Conservation (phyloP, 1,140 invertebrate species). For the Drosophila kikkawai region DNA sequence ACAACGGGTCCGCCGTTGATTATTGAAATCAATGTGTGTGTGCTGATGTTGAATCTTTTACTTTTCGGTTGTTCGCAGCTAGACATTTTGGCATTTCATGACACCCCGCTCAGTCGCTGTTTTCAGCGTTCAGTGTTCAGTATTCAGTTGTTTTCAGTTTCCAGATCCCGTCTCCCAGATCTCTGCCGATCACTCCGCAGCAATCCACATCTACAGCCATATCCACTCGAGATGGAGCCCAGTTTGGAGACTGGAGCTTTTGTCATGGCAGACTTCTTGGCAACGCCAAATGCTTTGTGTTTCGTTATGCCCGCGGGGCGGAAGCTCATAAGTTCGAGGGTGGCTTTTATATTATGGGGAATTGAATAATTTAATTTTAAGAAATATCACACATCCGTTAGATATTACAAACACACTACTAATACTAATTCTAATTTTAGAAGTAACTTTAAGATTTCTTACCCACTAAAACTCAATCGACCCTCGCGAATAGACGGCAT, state of each 20-base stretch:
- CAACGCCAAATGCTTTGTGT: conserved; percentile 79
- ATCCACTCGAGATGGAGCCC: conserved; percentile 18
- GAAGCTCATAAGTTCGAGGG: conserved; percentile 68
- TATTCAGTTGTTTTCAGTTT: conserved; percentile 30
- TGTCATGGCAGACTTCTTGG: conserved; percentile 82
- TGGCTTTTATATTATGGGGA: conserved; percentile 12
- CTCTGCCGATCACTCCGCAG: conserved; percentile 20
- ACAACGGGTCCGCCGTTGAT: conserved; percentile 62
- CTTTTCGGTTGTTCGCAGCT: conserved; percentile 72
- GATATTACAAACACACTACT: no score
- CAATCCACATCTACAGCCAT: conserved; percentile 12
- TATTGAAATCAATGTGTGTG: conserved; percentile 77
- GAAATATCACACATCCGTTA: not conserved
- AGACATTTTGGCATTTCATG: conserved; percentile 82
- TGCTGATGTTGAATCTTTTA: conserved; percentile 52
- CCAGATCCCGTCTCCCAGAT: conserved; percentile 31
- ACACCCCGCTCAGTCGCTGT: conserved; percentile 64
- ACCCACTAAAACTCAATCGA: not conserved
- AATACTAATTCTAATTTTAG: no score
- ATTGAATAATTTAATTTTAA: not conserved
- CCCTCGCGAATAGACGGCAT: conserved; percentile 32
- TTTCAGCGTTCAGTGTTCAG: conserved; percentile 23
- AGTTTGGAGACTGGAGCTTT: conserved; percentile 54
- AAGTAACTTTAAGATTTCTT: not conserved
- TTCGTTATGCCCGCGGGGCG: conserved; percentile 49